Base-by-base conservation (phyloP, 92 coral and sea anemone genomes). In the Epizoanthus fatuus region DNA sequence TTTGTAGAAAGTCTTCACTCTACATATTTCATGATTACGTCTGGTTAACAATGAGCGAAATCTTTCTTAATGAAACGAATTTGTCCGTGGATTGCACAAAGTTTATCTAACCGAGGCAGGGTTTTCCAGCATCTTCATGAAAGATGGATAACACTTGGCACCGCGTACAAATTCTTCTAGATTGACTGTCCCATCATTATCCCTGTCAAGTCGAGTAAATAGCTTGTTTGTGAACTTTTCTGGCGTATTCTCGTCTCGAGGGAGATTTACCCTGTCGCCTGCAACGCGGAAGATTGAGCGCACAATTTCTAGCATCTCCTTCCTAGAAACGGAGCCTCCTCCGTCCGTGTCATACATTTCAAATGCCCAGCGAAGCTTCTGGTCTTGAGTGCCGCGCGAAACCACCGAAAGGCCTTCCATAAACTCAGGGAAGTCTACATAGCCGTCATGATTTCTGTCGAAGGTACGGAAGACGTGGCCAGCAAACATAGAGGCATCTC, bases 271-370 rank as follows among this genome's bases (percentile, higher is more conserved):
- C 14, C 78, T 88, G 57, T 91, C 94, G n/a, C 98, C 99, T 3
- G 99, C 95, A 53, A 97, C 95, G 13, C 96, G 98, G 76, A 97
- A 97, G 45, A 97, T 91, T 42, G 98, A 90, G 0, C 99, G 95
- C 14, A 97, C 99, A 8, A 97, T 93, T 74, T 97, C 99, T 58
- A 97, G 67, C 99, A 97, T 97, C 75, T 97, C 99, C 75, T 87
- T 89, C 22, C 98, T 86, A 54, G 93, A 86, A 4, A 97, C 98
- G 14, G 96, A 89, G 15, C 99, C 99, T 37, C 99, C 95, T 10
- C 99, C 96, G 73, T 97, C 99, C 5, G 91, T 87, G 55, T 97
- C 99, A 80, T 97, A 97, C 98, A 97, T 97, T 87, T 95, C 95
- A 54, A 97, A 97, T 16, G 99, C 99, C 99, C 99, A 97, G 63